Percentiles rank a stretch among this genome's conserved stretches.
phyloP scores from a whole-genome alignment of 2,113 vertebrate genomes.

The Halichoeres trimaculatus region DNA sequence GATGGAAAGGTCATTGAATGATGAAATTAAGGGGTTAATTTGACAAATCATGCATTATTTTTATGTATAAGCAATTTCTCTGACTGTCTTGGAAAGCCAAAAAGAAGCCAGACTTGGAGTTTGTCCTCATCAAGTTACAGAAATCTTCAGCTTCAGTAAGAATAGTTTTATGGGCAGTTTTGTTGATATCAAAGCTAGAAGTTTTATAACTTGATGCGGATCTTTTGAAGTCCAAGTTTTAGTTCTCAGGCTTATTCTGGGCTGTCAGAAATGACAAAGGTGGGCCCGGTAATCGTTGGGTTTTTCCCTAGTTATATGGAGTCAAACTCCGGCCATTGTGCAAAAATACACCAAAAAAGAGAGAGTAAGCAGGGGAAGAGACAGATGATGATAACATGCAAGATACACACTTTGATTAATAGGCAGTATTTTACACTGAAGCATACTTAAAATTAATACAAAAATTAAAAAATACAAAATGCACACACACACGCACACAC shows the following conservation, averaged over 20 bases:
- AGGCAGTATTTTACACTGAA: slow-evolving; percentile 85
- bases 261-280: slow-evolving; percentile 5
- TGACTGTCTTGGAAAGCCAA: slow-evolving; percentile 33
- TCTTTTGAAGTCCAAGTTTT: slow-evolving; percentile 9
- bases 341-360: slow-evolving; percentile 67
- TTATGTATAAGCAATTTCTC: slow-evolving; percentile 12
- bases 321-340: slow-evolving; percentile 60
- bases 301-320: slow-evolving; percentile 50
- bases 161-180: slow-evolving; percentile 25
- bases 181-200: slow-evolving; percentile 7
- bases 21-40: slow-evolving; percentile 39
- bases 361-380: slow-evolving; percentile 52
- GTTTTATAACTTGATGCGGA: slow-evolving; percentile 30
- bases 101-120: slow-evolving; percentile 31
- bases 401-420: slow-evolving; percentile 79
- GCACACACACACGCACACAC: slow-evolving; percentile 78
- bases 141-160: slow-evolving; percentile 32
- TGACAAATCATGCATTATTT: slow-evolving; percentile 64
- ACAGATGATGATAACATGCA: slow-evolving; percentile 77
- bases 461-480: slow-evolving; percentile 84
- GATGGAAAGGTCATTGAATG: slow-evolving; percentile 28
- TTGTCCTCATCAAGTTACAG: slow-evolving; percentile 30
- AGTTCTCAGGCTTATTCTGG: slow-evolving; percentile 39
- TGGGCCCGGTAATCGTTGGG: slow-evolving; percentile 5
- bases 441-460: slow-evolving; percentile 84